Evolutionary conservation across 2,888 invertebrate genomes (phyloP).

Genomic region (Myopa testacea): DNA sequence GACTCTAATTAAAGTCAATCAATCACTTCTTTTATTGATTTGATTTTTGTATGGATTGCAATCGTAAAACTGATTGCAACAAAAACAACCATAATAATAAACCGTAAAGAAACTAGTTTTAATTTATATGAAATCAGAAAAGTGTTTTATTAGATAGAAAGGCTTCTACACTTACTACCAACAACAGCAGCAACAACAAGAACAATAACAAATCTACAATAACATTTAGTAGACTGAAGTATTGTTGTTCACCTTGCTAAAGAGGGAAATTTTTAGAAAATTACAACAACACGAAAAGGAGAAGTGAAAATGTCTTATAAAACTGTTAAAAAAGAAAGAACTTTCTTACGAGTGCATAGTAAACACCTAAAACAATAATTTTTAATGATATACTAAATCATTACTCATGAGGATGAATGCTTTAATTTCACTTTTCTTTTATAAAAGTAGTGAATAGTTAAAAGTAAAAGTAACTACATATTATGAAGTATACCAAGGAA

Average conservation of each 20-base stretch:
- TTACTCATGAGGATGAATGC: too few relatives aligned
- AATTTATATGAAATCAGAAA: not conserved
- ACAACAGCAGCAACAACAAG: not conserved
- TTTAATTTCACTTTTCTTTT: too few relatives aligned
- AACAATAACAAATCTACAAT: not conserved
- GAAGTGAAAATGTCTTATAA: too few relatives aligned
- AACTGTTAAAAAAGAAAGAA: too few relatives aligned
- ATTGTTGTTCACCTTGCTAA: not conserved
- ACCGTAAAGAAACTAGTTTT: not conserved
- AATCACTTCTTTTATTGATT: constrained; percentile 1
- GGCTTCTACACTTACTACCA: too few relatives aligned
- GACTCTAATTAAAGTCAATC: constrained; percentile 9
- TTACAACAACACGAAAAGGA: not conserved
- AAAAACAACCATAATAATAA: not conserved
- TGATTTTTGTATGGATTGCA: not conserved
- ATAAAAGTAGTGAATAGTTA: too few relatives aligned
- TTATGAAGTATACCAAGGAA: too few relatives aligned
- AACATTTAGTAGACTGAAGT: too few relatives aligned
- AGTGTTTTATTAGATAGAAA: not conserved
- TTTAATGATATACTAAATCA: too few relatives aligned
- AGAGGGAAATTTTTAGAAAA: not conserved
- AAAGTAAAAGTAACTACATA: too few relatives aligned
- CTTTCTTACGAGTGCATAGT: too few relatives aligned
- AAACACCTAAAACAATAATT: too few relatives aligned
- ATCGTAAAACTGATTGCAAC: not conserved